Conservation (phyloP, 2,113 vertebrate genomes). For the Sciurus niger region DNA sequence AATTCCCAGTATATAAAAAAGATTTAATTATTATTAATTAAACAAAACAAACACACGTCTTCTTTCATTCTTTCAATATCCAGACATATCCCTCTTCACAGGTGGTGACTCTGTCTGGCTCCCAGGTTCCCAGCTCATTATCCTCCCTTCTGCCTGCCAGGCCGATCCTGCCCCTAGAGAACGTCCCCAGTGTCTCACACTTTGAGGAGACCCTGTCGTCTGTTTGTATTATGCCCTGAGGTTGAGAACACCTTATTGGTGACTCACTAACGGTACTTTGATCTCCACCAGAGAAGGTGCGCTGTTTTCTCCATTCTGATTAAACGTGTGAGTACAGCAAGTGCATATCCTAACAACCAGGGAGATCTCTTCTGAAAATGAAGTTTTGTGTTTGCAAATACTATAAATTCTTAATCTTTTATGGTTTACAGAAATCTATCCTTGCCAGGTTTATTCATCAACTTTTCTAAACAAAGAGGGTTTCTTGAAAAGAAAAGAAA, state of each 20-base stretch:
- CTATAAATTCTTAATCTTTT: neutral
- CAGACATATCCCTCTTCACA: neutral
- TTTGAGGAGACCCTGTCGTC: neutral
- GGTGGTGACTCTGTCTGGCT: neutral
- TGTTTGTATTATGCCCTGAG: neutral
- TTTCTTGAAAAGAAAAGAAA: neutral
- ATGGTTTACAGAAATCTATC: slow-evolving; percentile 24
- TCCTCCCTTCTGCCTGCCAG: neutral
- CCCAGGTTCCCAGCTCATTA: neutral
- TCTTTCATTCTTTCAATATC: neutral
- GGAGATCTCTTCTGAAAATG: neutral
- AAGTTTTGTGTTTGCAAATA: slow-evolving; percentile 49
- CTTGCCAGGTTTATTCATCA: slow-evolving; percentile 32
- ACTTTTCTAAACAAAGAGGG: neutral
- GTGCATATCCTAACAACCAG: neutral
- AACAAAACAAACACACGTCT: neutral
- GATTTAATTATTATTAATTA: neutral
- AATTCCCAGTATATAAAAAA: no score
- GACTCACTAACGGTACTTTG: neutral
- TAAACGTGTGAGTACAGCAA: neutral
- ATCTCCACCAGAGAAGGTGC: slow-evolving; percentile 9
- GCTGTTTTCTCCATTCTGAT: neutral
- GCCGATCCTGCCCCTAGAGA: neutral
- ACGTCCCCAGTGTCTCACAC: neutral
- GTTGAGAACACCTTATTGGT: neutral